phyloP scores from a whole-genome alignment of 1,140 invertebrate genomes.

The Archegozetes longisetosus region DNA sequence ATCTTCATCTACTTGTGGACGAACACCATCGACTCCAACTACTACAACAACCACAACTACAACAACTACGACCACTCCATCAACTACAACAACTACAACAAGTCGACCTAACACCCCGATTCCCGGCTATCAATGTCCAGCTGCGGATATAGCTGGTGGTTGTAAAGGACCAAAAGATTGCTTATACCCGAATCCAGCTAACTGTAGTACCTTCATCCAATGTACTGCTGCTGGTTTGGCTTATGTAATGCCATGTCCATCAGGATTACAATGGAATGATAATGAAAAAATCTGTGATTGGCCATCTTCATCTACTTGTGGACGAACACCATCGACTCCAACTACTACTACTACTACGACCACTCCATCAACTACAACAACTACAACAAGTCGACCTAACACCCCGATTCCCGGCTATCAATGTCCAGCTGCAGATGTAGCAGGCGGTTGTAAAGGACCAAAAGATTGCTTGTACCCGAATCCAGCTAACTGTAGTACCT shows the following conservation, averaged over 20 bases:
- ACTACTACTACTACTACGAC: neutral
- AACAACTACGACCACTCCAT: neutral
- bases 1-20: neutral
- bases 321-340: neutral
- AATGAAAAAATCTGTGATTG: constrained; percentile 33
- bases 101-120: no score
- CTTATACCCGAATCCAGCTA: neutral
- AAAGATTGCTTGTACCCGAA: neutral
- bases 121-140: neutral
- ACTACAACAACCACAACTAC: neutral
- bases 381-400: no score
- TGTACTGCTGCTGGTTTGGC: neutral
- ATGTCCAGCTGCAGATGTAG: neutral
- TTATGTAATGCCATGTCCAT: constrained; percentile 19
- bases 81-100: neutral
- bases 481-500: neutral
- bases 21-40: neutral
- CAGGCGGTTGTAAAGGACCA: neutral
- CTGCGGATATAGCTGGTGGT: neutral
- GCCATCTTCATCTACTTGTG: constrained; percentile 29
- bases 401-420: neutral
- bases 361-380: neutral
- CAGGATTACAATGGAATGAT: constrained; percentile 24
- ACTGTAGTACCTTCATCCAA: neutral
- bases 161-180: neutral